phyloP scores from a whole-genome alignment of 2,888 invertebrate genomes.

The Troides aeacus region DNA sequence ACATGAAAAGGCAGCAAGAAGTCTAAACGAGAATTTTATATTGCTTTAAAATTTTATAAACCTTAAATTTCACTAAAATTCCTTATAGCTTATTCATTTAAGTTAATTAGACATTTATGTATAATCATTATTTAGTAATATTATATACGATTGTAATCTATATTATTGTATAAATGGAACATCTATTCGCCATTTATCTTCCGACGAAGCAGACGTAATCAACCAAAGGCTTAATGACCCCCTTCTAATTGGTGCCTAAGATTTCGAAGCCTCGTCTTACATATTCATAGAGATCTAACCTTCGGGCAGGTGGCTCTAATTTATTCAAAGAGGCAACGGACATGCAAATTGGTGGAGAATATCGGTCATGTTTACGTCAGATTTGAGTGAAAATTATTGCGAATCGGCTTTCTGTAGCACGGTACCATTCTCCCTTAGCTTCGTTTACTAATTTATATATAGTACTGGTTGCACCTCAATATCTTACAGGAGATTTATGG shows the following conservation, averaged over 20 bases:
- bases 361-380: slow-evolving; percentile 79
- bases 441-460: slow-evolving; percentile 30
- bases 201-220: slow-evolving; percentile 54
- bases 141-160: neutral
- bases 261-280: slow-evolving; percentile 78
- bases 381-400: slow-evolving; percentile 76
- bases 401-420: slow-evolving; percentile 58
- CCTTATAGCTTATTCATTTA: no score
- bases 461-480: slow-evolving; percentile 27
- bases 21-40: no score
- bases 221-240: slow-evolving; percentile 71
- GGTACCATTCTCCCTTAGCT: slow-evolving; percentile 33
- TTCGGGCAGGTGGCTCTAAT: slow-evolving; percentile 71
- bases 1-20: no score
- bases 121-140: no score
- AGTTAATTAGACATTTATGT: no score
- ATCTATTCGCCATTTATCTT: slow-evolving; percentile 50
- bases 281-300: slow-evolving; percentile 74
- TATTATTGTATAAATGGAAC: slow-evolving; percentile 13
- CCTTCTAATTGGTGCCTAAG: slow-evolving; percentile 74
- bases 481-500: slow-evolving; percentile 23
- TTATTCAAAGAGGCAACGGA: slow-evolving; percentile 75
- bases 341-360: slow-evolving; percentile 76
- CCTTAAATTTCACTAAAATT: no score
- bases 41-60: no score